These are phyloP conservation scores for Alectura lathami DNA, from an alignment of 2,113 vertebrate species.

Conservation along the genomic window DNA sequence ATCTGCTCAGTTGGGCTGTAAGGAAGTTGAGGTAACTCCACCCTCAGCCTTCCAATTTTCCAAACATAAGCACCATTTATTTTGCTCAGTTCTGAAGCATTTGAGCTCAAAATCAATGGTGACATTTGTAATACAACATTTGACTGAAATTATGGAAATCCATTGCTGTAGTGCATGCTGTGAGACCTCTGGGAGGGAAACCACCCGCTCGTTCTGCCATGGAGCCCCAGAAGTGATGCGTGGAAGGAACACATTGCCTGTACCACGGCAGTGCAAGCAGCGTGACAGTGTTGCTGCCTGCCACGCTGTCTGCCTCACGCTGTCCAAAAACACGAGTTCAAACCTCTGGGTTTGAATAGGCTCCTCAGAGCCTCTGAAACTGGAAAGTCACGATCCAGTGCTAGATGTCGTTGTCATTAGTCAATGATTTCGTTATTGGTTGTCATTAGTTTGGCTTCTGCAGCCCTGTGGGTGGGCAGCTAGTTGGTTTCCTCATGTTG, in stretches of 20 bases:
- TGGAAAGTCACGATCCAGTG: not conserved
- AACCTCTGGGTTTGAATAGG: rapidly evolving
- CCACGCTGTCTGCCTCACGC: rapidly evolving
- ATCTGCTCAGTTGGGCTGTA: not conserved
- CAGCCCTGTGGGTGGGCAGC: not conserved
- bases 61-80: not conserved
- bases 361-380: not conserved
- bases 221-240: rapidly evolving
- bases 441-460: rapidly evolving
- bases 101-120: not conserved
- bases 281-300: not conserved
- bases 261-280: rapidly evolving
- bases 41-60: not conserved
- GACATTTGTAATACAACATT: not conserved
- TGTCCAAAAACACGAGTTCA: rapidly evolving
- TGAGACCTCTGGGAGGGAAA: not conserved
- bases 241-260: not conserved
- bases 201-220: not conserved
- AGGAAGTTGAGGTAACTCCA: not conserved
- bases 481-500: not conserved
- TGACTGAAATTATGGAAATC: not conserved
- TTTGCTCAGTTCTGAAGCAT: not conserved
- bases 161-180: not conserved
- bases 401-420: not conserved
- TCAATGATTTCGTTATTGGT: not conserved